Percentiles rank a stretch among this genome's conserved stretches.
Conservation (phyloP, 2,888 invertebrate species). For the Pollenia angustigena region DNA sequence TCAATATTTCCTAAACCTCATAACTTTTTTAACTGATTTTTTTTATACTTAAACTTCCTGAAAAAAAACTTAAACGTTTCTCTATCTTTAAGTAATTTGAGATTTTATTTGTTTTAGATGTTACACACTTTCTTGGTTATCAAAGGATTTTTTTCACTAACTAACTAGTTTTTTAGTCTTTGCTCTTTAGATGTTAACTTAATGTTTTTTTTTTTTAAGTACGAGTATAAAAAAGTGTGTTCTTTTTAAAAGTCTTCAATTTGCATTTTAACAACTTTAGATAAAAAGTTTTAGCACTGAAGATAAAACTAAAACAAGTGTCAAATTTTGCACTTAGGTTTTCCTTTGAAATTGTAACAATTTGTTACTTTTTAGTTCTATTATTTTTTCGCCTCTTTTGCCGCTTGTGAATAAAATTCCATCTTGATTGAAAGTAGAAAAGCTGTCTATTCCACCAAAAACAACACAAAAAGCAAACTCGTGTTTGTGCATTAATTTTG, state of each 20-base stretch:
- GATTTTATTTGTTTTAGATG: background rate
- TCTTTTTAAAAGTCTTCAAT: slow-evolving; percentile 4
- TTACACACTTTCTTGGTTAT: background rate
- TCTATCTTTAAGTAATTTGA: background rate
- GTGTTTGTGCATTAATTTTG: slow-evolving; percentile 69
- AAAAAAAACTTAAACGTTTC: background rate
- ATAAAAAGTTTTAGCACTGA: slow-evolving; percentile 2
- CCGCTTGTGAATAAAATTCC: slow-evolving; percentile 14
- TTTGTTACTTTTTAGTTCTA: background rate
- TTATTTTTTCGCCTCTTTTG: background rate
- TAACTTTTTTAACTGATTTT: background rate
- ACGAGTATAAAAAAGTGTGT: background rate
- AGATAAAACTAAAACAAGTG: slow-evolving; percentile 32
- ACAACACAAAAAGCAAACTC: background rate
- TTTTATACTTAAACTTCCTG: background rate
- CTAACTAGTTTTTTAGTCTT: background rate
- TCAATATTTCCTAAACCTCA: background rate
- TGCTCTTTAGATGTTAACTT: background rate
- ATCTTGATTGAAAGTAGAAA: slow-evolving; percentile 17
- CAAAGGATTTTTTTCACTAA: background rate
- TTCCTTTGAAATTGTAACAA: slow-evolving; percentile 25
- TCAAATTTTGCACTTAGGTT: slow-evolving; percentile 43
- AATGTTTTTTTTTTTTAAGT: background rate
- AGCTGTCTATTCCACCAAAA: background rate
- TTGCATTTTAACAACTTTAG: slow-evolving; percentile 55